Percentiles rank a stretch among this genome's conserved stretches.
These are phyloP conservation scores for Melanotaenia nigrans DNA, from an alignment of 2,797 vertebrate species.

Conservation along the genomic window DNA sequence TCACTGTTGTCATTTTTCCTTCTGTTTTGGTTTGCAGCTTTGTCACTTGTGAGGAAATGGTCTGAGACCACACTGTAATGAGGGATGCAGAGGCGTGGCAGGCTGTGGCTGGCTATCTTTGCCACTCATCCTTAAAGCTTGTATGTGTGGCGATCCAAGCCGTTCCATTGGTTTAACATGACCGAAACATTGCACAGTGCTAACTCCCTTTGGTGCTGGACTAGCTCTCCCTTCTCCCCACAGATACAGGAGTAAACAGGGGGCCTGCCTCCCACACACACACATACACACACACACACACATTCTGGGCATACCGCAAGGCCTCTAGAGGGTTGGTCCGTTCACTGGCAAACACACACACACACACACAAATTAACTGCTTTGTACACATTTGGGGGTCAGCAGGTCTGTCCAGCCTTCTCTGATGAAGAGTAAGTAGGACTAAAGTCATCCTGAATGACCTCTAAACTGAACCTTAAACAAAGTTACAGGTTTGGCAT, in stretches of 20 bases:
- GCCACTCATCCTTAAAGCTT: constrained; percentile 51
- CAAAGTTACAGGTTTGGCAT: constrained; percentile 8
- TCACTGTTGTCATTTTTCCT: constrained; percentile 23
- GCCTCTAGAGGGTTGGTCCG: constrained; percentile 63
- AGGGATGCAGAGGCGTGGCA: constrained; percentile 42
- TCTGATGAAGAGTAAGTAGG: constrained; percentile 31
- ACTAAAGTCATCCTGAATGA: constrained; percentile 6
- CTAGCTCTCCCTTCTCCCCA: constrained; percentile 39
- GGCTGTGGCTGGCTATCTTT: constrained; percentile 18
- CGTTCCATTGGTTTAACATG: constrained; percentile 59
- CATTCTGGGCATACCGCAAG: constrained; percentile 79
- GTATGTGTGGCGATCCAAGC: constrained; percentile 33
- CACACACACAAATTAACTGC: constrained; percentile 13
- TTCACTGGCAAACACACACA: constrained; percentile 27
- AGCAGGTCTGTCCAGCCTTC: constrained; percentile 4
- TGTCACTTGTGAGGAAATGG: constrained; percentile 54
- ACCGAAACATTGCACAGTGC: constrained; percentile 46
- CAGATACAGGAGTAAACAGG: constrained; percentile 55
- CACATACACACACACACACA: constrained; percentile 35
- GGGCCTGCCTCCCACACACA: constrained; percentile 35
- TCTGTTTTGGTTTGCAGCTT: constrained; percentile 31
- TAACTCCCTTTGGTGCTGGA: constrained; percentile 58
- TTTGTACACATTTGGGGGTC: constrained; percentile 32
- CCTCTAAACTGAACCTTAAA: not conserved
- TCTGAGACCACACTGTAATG: constrained; percentile 44